Conservation (phyloP, 1,140 invertebrate species). For the Arctopsyche grandis region DNA sequence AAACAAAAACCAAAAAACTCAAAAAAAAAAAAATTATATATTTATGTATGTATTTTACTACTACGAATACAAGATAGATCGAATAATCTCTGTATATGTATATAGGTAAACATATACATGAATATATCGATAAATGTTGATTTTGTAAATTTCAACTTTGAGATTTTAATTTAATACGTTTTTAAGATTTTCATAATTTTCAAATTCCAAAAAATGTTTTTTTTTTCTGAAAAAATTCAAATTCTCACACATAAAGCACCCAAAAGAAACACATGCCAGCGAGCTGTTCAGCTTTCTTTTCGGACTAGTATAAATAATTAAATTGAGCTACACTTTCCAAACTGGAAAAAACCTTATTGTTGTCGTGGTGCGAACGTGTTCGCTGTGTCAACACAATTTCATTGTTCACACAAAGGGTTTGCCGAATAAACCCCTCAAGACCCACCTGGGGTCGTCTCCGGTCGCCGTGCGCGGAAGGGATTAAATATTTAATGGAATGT, state of each 20-base stretch:
- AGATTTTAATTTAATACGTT: too few species aligned
- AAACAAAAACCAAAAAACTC: not conserved
- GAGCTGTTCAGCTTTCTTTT: too few species aligned
- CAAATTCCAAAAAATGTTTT: not conserved
- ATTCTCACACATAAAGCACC: too few species aligned
- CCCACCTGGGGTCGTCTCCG: conserved; percentile 33
- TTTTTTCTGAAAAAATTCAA: not conserved
- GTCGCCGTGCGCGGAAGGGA: conserved; percentile 1
- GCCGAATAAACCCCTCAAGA: conserved; percentile 18
- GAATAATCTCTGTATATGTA: conserved; percentile 5
- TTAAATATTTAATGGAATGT: conserved; percentile 45
- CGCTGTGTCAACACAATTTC: conserved; percentile 42
- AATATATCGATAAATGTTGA: not conserved
- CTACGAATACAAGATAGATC: too few species aligned
- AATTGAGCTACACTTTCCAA: too few species aligned
- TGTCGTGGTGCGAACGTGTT: conserved; percentile 19
- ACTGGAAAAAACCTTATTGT: not conserved
- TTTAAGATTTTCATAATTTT: too few species aligned
- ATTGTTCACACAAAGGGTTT: conserved; percentile 45
- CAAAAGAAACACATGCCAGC: too few species aligned
- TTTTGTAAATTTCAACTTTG: too few species aligned
- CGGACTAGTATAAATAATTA: too few species aligned
- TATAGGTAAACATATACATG: not conserved
- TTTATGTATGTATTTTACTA: too few species aligned
- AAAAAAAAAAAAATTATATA: too few species aligned